These are phyloP conservation scores for Coluber constrictor DNA, from an alignment of 2,797 vertebrate genomes.

Conservation along the genomic window DNA sequence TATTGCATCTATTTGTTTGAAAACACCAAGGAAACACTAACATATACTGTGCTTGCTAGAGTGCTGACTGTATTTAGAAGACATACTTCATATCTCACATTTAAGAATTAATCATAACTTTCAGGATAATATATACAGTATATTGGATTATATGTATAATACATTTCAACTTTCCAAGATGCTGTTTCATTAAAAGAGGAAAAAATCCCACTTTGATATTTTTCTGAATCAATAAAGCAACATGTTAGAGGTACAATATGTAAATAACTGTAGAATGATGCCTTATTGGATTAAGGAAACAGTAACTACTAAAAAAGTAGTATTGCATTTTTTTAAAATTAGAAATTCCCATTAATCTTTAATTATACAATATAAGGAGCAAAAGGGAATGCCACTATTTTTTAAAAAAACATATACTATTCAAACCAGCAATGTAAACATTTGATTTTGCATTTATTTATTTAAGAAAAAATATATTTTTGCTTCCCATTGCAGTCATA, in stretches of 20 bases:
- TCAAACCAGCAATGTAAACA: background rate
- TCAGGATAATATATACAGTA: background rate
- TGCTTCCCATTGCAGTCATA: background rate
- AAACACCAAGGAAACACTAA: background rate
- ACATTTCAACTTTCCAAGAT: background rate
- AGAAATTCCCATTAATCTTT: background rate
- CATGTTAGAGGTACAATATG: background rate
- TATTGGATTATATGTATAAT: background rate
- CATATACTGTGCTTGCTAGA: background rate
- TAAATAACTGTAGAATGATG: background rate
- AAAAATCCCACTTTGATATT: background rate
- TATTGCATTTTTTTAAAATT: background rate
- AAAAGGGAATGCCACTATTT: background rate
- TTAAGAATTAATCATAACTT: background rate
- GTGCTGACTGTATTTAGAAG: background rate
- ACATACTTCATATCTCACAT: background rate
- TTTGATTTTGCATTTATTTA: background rate
- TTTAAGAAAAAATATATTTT: background rate
- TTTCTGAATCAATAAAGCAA: background rate
- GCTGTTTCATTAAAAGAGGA: background rate
- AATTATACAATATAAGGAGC: background rate
- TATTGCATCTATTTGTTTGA: background rate
- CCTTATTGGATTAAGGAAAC: background rate
- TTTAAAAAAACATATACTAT: background rate
- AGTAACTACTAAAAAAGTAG: background rate